These are phyloP conservation scores for Anolis carolinensis DNA, from an alignment of 2,113 vertebrate species.

Conservation along the genomic window DNA sequence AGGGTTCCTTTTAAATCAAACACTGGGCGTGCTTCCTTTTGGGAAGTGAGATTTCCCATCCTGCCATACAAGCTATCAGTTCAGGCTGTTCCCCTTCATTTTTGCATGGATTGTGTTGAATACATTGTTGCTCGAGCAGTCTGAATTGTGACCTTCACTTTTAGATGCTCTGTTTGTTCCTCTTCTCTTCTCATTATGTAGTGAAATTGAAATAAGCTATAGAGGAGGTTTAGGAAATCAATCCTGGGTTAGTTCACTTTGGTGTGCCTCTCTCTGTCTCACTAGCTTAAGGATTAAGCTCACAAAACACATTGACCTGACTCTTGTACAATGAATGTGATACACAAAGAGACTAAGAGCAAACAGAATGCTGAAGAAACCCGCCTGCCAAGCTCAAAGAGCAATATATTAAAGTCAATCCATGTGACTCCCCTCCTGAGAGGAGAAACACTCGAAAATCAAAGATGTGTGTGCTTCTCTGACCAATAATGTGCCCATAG, in stretches of 20 bases:
- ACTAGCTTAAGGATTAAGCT: neutral
- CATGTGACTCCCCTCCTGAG: neutral
- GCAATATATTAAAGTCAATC: neutral
- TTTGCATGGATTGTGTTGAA: neutral
- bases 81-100: neutral
- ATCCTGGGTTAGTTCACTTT: neutral
- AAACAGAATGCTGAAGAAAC: neutral
- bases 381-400: neutral
- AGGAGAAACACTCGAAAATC: neutral
- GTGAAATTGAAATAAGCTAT: neutral
- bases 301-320: neutral
- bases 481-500: neutral
- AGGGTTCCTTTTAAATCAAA: neutral
- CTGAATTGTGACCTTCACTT: neutral
- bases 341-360: neutral
- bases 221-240: neutral
- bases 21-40: neutral
- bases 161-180: neutral
- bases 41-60: neutral
- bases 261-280: neutral
- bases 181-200: neutral
- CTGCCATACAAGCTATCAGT: neutral
- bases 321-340: neutral
- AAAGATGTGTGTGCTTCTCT: neutral
- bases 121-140: neutral